Percentiles rank a stretch among this genome's conserved stretches.
Evolutionary conservation across 1,140 invertebrate species (phyloP).

Genomic region (Temnothorax longispinosus): DNA sequence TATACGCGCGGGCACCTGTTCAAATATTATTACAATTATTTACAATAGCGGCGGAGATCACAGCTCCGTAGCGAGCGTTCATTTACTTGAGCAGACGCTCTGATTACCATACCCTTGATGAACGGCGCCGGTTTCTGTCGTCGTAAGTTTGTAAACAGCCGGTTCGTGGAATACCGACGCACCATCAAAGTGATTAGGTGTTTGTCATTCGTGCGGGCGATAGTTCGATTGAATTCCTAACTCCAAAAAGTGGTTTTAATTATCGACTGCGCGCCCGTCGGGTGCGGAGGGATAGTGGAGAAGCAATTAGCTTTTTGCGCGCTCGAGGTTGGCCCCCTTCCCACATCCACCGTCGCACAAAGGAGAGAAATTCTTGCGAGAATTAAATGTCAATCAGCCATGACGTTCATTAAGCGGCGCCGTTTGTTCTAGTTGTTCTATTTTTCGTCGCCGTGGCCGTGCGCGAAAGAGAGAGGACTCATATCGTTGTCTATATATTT

Average conservation of each 20-base stretch:
- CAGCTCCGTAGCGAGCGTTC: neutral
- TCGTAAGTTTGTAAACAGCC: conserved; percentile 44
- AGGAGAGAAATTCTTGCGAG: conserved; percentile 79
- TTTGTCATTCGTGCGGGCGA: conserved; percentile 64
- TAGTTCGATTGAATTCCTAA: conserved; percentile 79
- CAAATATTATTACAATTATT: conserved; percentile 1
- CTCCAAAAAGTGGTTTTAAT: conserved; percentile 81
- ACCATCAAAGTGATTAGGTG: conserved; percentile 55
- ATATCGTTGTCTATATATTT: conserved; percentile 4
- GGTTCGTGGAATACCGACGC: conserved; percentile 44
- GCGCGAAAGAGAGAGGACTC: neutral
- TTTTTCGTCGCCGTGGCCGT: neutral
- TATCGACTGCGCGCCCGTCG: conserved; percentile 67
- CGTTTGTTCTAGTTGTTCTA: conserved; percentile 64
- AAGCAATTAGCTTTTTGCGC: conserved; percentile 83
- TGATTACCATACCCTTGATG: conserved; percentile 45
- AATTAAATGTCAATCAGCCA: conserved; percentile 83
- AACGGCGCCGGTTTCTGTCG: conserved; percentile 7
- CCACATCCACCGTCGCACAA: conserved; percentile 67
- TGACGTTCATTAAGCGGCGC: conserved; percentile 79
- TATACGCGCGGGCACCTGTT: neutral
- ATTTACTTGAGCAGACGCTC: conserved; percentile 26
- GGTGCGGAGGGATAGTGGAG: conserved; percentile 46
- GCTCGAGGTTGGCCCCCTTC: conserved; percentile 59
- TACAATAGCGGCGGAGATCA: neutral